Percentiles rank a stretch among this genome's conserved stretches.
phyloP scores from a whole-genome alignment of 2,888 invertebrate species.

The Orchesella flavescens region DNA sequence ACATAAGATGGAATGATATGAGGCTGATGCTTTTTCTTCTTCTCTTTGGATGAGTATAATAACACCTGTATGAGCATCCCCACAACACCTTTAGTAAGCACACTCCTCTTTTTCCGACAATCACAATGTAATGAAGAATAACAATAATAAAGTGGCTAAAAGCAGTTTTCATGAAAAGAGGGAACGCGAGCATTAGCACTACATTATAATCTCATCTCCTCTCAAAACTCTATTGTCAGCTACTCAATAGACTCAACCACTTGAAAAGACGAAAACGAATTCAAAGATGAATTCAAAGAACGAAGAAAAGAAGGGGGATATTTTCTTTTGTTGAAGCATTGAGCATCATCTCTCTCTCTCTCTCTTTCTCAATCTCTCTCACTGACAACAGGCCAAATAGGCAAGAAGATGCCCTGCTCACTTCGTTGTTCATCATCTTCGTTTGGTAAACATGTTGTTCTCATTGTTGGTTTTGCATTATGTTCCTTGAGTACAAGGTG shows the following conservation, averaged over 20 bases:
- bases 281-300: not conserved
- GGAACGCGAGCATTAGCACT: not conserved
- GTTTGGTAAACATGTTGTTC: not conserved
- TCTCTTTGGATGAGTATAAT: constrained; percentile 18
- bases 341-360: not conserved
- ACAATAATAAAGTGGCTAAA: constrained; percentile 28
- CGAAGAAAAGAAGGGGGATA: not conserved
- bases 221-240: not conserved
- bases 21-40: not conserved
- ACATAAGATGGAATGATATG: not conserved
- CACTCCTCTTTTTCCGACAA: constrained; percentile 14
- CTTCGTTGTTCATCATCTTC: not conserved
- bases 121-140: constrained; percentile 16
- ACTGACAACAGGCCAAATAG: not conserved
- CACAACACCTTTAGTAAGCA: constrained; percentile 21
- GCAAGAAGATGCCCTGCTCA: not conserved
- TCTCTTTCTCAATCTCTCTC: constrained; percentile 3
- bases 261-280: constrained; percentile 10
- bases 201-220: not conserved
- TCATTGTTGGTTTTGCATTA: not conserved
- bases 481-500: not conserved
- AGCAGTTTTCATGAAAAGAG: constrained; percentile 5
- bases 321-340: constrained; percentile 8
- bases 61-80: constrained; percentile 29
- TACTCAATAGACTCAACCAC: constrained; percentile 3